Percentiles rank a stretch among this genome's conserved stretches.
Conservation (phyloP, 2,113 vertebrate genomes). For the Glaucomys volans region DNA sequence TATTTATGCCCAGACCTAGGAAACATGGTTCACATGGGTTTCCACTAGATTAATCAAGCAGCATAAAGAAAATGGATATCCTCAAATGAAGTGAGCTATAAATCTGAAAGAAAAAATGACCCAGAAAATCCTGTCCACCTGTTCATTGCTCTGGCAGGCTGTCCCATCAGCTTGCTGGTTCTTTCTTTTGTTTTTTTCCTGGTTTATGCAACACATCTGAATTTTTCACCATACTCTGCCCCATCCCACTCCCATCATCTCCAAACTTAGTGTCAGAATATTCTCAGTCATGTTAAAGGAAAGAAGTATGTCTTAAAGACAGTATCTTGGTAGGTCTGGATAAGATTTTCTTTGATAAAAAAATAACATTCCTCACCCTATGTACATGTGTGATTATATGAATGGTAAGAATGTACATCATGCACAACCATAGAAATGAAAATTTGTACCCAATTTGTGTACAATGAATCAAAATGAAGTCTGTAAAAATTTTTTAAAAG, state of each 20-base stretch:
- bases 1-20: neutral
- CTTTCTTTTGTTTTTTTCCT: neutral
- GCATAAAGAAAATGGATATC: neutral
- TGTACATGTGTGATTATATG: no score
- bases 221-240: neutral
- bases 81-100: neutral
- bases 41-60: neutral
- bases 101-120: neutral
- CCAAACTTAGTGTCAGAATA: neutral
- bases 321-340: neutral
- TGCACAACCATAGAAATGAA: no score
- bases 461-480: no score
- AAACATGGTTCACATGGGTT: neutral
- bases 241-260: neutral
- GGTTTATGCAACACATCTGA: neutral
- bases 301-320: neutral
- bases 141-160: neutral
- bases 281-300: neutral
- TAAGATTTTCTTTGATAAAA: conserved; percentile 29
- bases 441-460: no score
- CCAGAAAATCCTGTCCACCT: neutral
- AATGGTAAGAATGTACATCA: no score
- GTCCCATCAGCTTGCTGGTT: neutral
- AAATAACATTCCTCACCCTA: neutral
- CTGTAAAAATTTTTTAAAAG: no score